Conservation (phyloP, 2,113 vertebrate genomes). For the Chloropsis cyanopogon region DNA sequence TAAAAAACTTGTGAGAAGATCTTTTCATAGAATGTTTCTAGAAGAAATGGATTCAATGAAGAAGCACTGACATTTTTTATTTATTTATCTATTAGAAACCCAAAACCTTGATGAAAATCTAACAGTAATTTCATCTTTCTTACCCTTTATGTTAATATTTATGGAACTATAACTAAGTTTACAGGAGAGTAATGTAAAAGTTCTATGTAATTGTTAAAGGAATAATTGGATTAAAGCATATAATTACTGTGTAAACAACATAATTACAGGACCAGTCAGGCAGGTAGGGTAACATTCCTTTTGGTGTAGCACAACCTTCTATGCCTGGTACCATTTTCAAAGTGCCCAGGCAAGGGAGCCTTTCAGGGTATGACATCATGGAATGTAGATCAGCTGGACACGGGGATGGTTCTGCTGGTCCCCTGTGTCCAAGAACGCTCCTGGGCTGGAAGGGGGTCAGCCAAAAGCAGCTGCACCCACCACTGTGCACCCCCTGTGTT, state of each 20-base stretch:
- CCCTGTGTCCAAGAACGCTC: neutral
- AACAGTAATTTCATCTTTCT: constrained; percentile 29
- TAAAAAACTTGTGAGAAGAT: neutral
- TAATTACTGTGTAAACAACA: constrained; percentile 72
- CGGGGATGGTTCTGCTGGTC: neutral
- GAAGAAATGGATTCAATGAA: neutral
- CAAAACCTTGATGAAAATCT: neutral
- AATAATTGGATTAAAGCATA: constrained; percentile 69
- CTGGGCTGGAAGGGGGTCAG: neutral
- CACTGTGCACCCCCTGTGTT: neutral
- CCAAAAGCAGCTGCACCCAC: neutral
- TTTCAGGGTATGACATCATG: constrained; percentile 27
- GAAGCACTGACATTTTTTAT: neutral
- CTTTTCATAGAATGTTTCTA: neutral
- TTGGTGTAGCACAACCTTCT: neutral
- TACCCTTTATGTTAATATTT: constrained; percentile 32
- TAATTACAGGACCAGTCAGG: constrained; percentile 60
- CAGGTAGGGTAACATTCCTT: constrained; percentile 58
- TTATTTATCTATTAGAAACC: neutral
- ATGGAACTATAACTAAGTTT: constrained; percentile 56
- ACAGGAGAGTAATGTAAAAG: constrained; percentile 51
- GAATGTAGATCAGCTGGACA: neutral
- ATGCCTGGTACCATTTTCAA: constrained; percentile 43
- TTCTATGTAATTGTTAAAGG: constrained; percentile 62
- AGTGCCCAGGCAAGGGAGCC: neutral